Conservation (phyloP, 1,140 invertebrate genomes). For the Hylyphantes graminicola region DNA sequence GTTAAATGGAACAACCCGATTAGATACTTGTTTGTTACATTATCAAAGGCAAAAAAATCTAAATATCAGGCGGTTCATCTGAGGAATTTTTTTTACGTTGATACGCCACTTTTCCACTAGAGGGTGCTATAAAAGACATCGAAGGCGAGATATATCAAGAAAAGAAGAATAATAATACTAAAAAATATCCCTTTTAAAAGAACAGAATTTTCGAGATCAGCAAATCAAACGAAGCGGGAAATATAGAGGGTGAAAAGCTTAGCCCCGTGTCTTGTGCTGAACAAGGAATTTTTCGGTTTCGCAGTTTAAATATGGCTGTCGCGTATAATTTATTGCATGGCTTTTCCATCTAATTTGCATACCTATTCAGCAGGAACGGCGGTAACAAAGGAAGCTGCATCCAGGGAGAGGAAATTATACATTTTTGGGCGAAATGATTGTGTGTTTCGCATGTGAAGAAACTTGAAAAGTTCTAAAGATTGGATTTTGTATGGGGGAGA, state of each 20-base stretch:
- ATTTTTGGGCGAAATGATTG: too few species aligned
- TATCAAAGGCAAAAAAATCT: too few species aligned
- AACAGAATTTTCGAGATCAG: conserved; percentile 46
- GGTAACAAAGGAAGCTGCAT: not conserved
- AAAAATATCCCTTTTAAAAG: not conserved
- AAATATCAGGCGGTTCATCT: too few species aligned
- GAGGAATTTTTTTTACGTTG: too few species aligned
- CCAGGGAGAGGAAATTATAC: too few species aligned
- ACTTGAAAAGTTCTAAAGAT: too few species aligned
- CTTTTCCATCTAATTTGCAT: conserved; percentile 29
- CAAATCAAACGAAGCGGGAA: conserved; percentile 41
- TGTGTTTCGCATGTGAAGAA: too few species aligned
- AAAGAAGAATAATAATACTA: conserved; percentile 74
- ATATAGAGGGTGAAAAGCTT: conserved; percentile 31
- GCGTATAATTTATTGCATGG: conserved; percentile 10
- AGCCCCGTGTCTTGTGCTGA: conserved; percentile 20
- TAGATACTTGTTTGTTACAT: too few species aligned
- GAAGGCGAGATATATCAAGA: conserved; percentile 30
- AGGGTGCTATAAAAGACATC: conserved; percentile 19
- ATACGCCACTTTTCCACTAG: too few species aligned
- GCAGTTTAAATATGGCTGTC: conserved; percentile 28
- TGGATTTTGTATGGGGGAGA: too few species aligned
- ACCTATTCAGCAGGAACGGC: not conserved
- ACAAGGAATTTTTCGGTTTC: conserved; percentile 38
- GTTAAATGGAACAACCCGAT: too few species aligned